Evolutionary conservation across 2,888 invertebrate genomes (phyloP).

Genomic region (Cerastis leucographa): DNA sequence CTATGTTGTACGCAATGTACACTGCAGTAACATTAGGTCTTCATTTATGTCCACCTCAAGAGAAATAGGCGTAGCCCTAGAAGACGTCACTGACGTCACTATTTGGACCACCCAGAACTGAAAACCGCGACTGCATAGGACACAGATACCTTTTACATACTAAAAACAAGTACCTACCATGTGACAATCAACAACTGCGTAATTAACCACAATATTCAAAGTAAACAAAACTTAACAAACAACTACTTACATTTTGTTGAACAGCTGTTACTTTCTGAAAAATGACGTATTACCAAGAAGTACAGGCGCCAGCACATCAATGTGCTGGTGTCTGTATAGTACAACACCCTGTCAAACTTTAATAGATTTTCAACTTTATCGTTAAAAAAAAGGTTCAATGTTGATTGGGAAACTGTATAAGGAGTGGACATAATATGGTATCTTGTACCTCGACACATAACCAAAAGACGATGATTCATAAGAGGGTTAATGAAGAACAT

Average conservation of each 20-base stretch:
- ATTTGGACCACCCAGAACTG: neutral
- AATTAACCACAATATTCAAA: slow-evolving; percentile 2
- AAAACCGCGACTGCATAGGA: neutral
- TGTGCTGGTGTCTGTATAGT: too few species aligned
- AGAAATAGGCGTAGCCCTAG: neutral
- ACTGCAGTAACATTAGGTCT: neutral
- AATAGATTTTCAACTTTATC: too few species aligned
- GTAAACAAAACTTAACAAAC: neutral
- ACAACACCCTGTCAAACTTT: too few species aligned
- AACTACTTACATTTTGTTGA: slow-evolving; percentile 3
- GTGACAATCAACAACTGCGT: slow-evolving; percentile 1
- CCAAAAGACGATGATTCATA: slow-evolving; percentile 55
- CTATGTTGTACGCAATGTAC: neutral
- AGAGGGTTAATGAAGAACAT: slow-evolving; percentile 30
- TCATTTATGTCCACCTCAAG: neutral
- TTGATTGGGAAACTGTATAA: neutral
- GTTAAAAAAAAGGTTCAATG: too few species aligned
- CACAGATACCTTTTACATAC: neutral
- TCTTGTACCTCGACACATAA: slow-evolving; percentile 15
- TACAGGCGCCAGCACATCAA: too few species aligned
- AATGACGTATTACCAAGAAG: slow-evolving; percentile 15
- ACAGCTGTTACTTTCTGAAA: slow-evolving; percentile 31
- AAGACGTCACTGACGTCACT: neutral
- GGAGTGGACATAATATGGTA: slow-evolving; percentile 22
- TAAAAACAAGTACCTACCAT: neutral